phyloP scores from a whole-genome alignment of 1,140 invertebrate species.

The Rhagoletis pomonella region DNA sequence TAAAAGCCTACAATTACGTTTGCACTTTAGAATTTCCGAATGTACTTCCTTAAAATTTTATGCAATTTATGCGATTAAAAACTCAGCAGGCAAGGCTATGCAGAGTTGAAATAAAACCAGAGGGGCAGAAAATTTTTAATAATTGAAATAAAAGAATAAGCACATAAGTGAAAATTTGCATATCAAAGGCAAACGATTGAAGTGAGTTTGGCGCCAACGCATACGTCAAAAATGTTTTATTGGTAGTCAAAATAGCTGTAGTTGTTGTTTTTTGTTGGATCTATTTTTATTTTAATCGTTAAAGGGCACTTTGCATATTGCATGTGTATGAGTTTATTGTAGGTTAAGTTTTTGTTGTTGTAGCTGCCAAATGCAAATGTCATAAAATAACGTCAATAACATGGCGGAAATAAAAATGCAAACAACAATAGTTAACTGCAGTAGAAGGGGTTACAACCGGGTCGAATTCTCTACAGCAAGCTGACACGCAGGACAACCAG shows the following conservation, averaged over 20 bases:
- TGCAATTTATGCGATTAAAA: neutral
- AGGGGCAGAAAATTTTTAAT: constrained; percentile 9
- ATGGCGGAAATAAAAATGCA: constrained; percentile 22
- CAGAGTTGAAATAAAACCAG: neutral
- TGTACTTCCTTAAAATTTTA: neutral
- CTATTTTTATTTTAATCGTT: no score
- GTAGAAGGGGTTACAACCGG: neutral
- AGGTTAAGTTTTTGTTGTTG: neutral
- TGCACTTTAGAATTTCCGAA: neutral
- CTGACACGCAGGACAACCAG: neutral
- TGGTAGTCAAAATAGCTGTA: no score
- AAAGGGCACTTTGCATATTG: no score
- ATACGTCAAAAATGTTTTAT: constrained; percentile 10
- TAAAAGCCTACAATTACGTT: neutral
- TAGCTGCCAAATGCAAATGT: constrained; percentile 40
- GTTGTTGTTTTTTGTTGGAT: neutral
- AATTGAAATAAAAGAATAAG: constrained; percentile 18
- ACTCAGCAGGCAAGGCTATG: no score
- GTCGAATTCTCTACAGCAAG: neutral
- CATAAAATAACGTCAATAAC: constrained; percentile 42
- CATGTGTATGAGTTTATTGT: neutral
- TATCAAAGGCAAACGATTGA: neutral
- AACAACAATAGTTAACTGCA: constrained; percentile 4
- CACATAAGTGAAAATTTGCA: constrained; percentile 20
- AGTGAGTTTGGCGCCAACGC: neutral